Conservation (phyloP, 2,113 vertebrate genomes). For the Tragulus kanchil region DNA sequence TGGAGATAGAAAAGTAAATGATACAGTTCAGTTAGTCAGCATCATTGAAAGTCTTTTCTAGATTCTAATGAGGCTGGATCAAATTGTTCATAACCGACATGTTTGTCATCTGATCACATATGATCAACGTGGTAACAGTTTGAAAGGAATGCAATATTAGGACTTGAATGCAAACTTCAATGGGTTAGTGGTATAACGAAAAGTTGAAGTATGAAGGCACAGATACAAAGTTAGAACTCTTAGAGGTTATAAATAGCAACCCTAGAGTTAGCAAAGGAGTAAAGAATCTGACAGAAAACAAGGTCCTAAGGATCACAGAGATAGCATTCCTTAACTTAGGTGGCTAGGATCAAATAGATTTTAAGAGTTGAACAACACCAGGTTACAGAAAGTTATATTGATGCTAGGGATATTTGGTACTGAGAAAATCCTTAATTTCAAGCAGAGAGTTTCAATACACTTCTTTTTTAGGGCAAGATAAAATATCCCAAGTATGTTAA, state of each 20-base stretch:
- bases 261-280: not conserved
- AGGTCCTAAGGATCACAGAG: not conserved
- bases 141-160: not conserved
- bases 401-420: not conserved
- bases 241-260: not conserved
- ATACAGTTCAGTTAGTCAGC: not conserved
- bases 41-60: not conserved
- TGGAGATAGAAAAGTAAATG: not conserved
- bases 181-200: not conserved
- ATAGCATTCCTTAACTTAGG: not conserved
- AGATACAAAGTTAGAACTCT: not conserved
- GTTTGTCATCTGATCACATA: not conserved
- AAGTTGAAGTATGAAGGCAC: not conserved
- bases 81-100: not conserved
- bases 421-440: not conserved
- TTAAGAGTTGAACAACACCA: not conserved
- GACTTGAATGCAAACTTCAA: not conserved
- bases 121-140: not conserved
- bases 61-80: not conserved
- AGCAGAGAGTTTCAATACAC: not conserved
- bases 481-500: not conserved
- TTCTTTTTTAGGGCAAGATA: not conserved
- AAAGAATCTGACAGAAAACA: not conserved
- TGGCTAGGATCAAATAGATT: not conserved
- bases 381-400: not conserved